A percentile compares a stretch with the other conserved stretches of the same genome.
These are phyloP conservation scores for Rallus crepitans DNA, from an alignment of 2,797 vertebrate genomes.

Conservation along the genomic window DNA sequence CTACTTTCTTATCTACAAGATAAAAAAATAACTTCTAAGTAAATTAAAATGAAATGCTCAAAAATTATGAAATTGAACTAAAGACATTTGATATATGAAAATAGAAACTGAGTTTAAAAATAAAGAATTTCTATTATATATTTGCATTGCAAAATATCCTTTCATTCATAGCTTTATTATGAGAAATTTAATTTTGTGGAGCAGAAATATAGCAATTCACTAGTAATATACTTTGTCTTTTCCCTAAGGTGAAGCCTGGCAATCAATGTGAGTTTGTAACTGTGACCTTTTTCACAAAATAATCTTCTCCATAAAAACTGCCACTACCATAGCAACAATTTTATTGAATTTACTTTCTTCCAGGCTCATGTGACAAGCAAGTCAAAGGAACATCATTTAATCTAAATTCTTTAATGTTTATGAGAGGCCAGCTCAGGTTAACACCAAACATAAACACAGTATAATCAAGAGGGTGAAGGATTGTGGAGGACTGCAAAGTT, in stretches of 20 bases:
- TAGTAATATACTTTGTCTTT: background rate
- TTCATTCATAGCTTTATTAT: background rate
- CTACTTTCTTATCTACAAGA: background rate
- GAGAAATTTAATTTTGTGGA: background rate
- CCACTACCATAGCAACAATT: background rate
- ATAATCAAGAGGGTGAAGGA: background rate
- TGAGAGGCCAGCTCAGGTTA: background rate
- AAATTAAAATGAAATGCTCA: background rate
- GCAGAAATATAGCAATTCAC: background rate
- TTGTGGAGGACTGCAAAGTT: background rate
- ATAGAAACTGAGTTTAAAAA: background rate
- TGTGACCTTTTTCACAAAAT: background rate
- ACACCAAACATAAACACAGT: background rate
- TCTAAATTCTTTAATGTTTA: background rate
- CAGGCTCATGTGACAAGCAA: background rate
- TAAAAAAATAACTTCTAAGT: background rate
- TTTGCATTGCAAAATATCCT: background rate
- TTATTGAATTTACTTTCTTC: accelerated
- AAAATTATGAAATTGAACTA: background rate
- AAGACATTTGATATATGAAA: background rate
- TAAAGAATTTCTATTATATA: background rate
- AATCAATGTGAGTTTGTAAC: background rate
- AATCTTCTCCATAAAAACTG: background rate
- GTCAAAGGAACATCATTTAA: background rate
- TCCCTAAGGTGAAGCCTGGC: background rate